phyloP scores from a whole-genome alignment of 2,797 vertebrate species.

The Leucoraja ocellata region DNA sequence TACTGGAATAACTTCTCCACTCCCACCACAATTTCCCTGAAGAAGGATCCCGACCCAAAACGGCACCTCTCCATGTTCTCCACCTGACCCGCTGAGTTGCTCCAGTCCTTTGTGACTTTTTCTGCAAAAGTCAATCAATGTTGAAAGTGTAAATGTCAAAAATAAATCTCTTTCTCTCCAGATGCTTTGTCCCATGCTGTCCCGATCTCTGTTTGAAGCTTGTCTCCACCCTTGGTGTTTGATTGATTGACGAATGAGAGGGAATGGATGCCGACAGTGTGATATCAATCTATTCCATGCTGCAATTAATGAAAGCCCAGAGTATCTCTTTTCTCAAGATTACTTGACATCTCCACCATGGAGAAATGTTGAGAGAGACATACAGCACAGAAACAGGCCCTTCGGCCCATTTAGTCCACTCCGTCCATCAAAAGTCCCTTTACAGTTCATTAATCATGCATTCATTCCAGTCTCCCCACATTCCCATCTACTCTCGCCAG shows the following conservation, averaged over 20 bases:
- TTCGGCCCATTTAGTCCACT: too few relatives aligned
- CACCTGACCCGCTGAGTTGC: too few relatives aligned
- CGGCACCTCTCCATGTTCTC: too few relatives aligned
- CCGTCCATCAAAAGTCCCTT: too few relatives aligned
- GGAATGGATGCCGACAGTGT: neutral
- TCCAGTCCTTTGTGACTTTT: too few relatives aligned
- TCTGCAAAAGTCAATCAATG: neutral
- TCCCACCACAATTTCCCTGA: too few relatives aligned
- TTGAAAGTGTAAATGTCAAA: neutral
- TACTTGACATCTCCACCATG: neutral
- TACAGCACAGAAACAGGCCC: too few relatives aligned
- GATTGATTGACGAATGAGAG: neutral
- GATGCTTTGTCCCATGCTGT: neutral
- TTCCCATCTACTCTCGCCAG: too few relatives aligned
- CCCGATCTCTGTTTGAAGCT: neutral
- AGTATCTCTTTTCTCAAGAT: neutral
- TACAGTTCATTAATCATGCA: too few relatives aligned
- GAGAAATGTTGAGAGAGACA: neutral
- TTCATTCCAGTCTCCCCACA: too few relatives aligned
- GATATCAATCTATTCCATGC: neutral
- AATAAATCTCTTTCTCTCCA: neutral
- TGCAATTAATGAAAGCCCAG: neutral
- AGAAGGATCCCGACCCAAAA: too few relatives aligned
- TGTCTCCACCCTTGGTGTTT: neutral
- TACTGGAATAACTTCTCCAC: too few relatives aligned